A percentile compares a stretch with the other conserved stretches of the same genome.
phyloP scores from a whole-genome alignment of 1,140 invertebrate genomes.

The Asobara japonica region DNA sequence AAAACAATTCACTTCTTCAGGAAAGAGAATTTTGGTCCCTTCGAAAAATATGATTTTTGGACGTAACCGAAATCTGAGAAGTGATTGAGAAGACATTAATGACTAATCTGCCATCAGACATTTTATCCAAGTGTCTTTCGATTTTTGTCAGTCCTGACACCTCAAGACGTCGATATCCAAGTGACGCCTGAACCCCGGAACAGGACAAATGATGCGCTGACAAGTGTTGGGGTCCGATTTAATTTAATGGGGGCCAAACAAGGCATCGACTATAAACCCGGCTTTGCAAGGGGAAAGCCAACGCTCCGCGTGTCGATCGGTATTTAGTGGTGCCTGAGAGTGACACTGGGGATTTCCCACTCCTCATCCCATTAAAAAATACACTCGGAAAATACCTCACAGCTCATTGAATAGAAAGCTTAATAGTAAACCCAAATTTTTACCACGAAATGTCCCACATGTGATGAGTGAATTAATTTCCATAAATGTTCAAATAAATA shows the following conservation, averaged over 20 bases:
- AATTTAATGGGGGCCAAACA: constrained; percentile 56
- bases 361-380: neutral
- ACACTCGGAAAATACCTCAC: neutral
- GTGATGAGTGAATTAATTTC: no score
- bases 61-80: neutral
- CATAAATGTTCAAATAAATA: no score
- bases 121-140: neutral
- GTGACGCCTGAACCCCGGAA: neutral
- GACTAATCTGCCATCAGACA: neutral
- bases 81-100: constrained; percentile 1
- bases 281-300: constrained; percentile 38
- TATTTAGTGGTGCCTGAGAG: constrained; percentile 63
- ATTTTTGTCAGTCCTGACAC: neutral
- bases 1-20: no score
- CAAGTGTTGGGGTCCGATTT: constrained; percentile 58
- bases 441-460: no score
- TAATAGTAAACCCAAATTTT: no score
- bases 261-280: constrained; percentile 7
- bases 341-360: constrained; percentile 49
- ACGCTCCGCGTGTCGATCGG: constrained; percentile 50
- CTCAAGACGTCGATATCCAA: neutral
- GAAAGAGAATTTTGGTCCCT: no score
- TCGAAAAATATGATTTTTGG: neutral
- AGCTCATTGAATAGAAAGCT: no score
- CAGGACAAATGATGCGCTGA: neutral